phyloP scores from a whole-genome alignment of 2,113 vertebrate genomes.

The Mus musculus region GRCm39 chr4:22059001-22059500 shows the following conservation, averaged over 20 bases:
- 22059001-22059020: background rate
- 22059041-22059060: background rate
- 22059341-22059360: background rate
- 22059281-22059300: background rate
- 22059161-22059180: background rate
- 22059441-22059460: background rate
- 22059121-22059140: background rate
- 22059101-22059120: background rate
- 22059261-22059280: background rate
- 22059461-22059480: background rate
- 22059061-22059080: background rate
- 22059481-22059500: background rate
- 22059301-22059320: background rate
- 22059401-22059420: background rate
- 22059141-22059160: background rate
- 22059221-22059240: constrained; percentile 33
- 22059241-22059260: background rate
- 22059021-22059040: background rate
- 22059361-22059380: background rate
- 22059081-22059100: background rate
- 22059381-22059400: background rate
- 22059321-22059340: background rate
- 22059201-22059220: constrained; percentile 2
- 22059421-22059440: background rate
- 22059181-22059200: background rate